Percentiles rank a stretch among this genome's conserved stretches.
phyloP scores from a whole-genome alignment of 2,888 invertebrate species.

The Phalera bucephala region DNA sequence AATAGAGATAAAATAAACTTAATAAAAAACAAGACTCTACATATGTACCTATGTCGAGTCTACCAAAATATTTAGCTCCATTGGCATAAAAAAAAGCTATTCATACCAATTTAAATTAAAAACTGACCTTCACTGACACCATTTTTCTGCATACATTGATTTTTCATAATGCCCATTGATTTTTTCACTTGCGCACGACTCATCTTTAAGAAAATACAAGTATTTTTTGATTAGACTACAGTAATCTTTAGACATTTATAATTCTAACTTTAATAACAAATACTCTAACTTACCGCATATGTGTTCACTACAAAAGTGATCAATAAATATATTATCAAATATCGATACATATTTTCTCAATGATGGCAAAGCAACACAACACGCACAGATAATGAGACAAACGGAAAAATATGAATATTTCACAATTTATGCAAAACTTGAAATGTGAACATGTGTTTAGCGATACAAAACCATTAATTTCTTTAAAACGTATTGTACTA shows the following conservation, averaged over 20 bases:
- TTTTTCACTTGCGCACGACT: conserved; percentile 82
- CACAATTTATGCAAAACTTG: conserved; percentile 24
- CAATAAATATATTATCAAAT: conserved; percentile 7
- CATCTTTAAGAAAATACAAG: conserved; percentile 49
- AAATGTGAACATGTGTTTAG: conserved; percentile 18
- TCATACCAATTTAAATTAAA: too few species aligned
- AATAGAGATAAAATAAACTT: too few species aligned
- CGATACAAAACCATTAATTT: conserved; percentile 19
- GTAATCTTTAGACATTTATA: too few species aligned
- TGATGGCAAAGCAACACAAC: conserved; percentile 7
- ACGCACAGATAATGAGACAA: conserved; percentile 5
- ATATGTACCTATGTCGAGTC: too few species aligned
- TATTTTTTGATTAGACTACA: too few species aligned
- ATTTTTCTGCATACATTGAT: conserved; percentile 84
- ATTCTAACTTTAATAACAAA: too few species aligned
- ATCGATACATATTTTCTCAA: conserved; percentile 12
- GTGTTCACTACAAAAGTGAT: background rate
- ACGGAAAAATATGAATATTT: conserved; percentile 15
- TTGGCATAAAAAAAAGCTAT: too few species aligned
- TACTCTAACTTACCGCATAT: background rate
- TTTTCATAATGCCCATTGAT: conserved; percentile 81
- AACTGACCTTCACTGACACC: conserved; percentile 76
- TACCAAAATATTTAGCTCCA: too few species aligned
- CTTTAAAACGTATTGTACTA: conserved; percentile 13
- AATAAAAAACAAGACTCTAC: too few species aligned